Evolutionary conservation across 2,797 vertebrate genomes (phyloP), one percentile per base, ranked within the genome.

Genomic region (Xenopus petersii): DNA sequence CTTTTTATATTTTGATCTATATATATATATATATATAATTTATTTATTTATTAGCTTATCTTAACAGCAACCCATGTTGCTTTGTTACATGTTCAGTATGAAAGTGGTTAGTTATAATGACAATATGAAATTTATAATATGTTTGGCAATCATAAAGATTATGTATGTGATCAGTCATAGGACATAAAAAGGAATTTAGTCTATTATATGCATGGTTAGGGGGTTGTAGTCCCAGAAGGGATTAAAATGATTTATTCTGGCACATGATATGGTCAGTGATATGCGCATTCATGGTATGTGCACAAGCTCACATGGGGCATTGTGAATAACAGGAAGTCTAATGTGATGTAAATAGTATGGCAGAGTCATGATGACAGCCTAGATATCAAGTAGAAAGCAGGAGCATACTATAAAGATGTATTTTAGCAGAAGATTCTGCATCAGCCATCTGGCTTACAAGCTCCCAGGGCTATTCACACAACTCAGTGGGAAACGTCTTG

Each of bases 311-410:
- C 91, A 91, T 87, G 92, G 93, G 93, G 89, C 81, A 77, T 83
- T 84, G 93, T 93, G 91, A 95, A 96, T 94, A 91, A 93, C 93
- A 92, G 89, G 89, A 90, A 84, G 90, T 90, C 94, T 96, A 98
- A 96, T 95, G 94, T 93, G 95, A 97, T 97, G 96, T 93, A 94
- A 94, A 92, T 93, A 94, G 94, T 91, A 84, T 97, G 95, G 95
- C 94, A 88, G 91, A 91, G 88, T 82, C 88, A 88, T 84, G 81
- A 74, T 36, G 79, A 30, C 26, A 30, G 26, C 26, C 26, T 30
- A 30, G 79, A 81, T 84, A 73, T 68, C 48, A 73, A 36, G 84
- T 12, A 6, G 79, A 70, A 36, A 0, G 78, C 0, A 13, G 78
- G 80, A 21, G 81, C 70, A 75, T 77, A 84, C 82, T 30, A 82